phyloP scores from a whole-genome alignment of 2,888 invertebrate genomes.

The Urechis unicinctus region DNA sequence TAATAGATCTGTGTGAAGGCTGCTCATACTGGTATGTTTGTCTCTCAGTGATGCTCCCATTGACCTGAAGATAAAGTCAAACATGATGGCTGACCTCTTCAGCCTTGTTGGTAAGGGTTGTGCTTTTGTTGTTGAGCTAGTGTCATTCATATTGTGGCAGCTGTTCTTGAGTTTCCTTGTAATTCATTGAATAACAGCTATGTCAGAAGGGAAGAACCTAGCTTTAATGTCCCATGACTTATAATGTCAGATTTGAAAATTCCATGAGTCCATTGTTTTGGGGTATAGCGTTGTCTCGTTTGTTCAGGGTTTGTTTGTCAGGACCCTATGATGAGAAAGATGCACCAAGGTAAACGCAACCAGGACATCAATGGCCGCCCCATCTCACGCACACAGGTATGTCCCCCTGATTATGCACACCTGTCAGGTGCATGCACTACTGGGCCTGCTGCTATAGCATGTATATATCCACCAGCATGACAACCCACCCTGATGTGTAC shows the following conservation, averaged over 20 bases:
- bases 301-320: conserved; percentile 45
- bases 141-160: neutral
- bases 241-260: too few relatives aligned
- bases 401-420: neutral
- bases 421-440: too few relatives aligned
- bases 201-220: neutral
- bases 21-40: neutral
- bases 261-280: too few relatives aligned
- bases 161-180: neutral
- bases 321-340: conserved; percentile 46
- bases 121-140: neutral
- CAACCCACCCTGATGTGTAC: too few relatives aligned
- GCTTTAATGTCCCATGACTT: neutral
- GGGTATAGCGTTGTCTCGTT: too few relatives aligned
- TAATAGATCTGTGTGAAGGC: neutral
- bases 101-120: conserved; percentile 68
- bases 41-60: conserved; percentile 76
- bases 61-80: conserved; percentile 86
- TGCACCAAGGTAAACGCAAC: conserved; percentile 28
- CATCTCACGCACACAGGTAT: neutral
- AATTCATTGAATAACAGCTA: neutral
- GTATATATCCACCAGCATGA: too few relatives aligned
- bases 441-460: too few relatives aligned
- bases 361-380: conserved; percentile 3
- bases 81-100: conserved; percentile 80